Evolutionary conservation across 2,888 invertebrate genomes (phyloP), one percentile per base, ranked within the genome.

Genomic region (Philopedon plagiatum): DNA sequence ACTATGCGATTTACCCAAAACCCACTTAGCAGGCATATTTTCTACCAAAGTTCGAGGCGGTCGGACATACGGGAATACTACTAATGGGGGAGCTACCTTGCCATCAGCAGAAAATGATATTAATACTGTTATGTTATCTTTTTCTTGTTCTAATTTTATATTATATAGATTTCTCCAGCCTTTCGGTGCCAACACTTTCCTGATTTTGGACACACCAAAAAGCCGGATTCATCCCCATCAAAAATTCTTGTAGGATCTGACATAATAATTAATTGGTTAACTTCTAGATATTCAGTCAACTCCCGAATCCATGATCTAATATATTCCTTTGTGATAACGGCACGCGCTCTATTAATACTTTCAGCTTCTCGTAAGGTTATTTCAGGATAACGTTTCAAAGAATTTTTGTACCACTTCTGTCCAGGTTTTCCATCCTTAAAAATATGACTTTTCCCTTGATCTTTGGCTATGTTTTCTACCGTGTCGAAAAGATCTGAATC

Each of bases 351-450:
- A 41, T 66, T 73, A 8, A 73, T 63, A 7, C 46, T 32, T 39
- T 75, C 71, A n/a, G 75, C 68, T 57, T 72, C 69, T 41, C 64
- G 56, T 3, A 74, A 15, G n/a, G 62, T 67, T 21, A 81, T 70
- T 63, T 78, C 76, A 8, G 76, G 78, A 75, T 82, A 77, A 51
- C 81, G 66, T 37, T 73, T 75, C 54, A 81, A 74, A 73, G 82
- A 82, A 21, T 63, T 75, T 51, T 46, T 18, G 54, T 78, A 81
- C 81, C 82, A 82, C 37, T 68, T 78, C 73, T 78, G 49, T 7
- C 70, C 72, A 15, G 71, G 73, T 51, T 23, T 61, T 8, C 60
- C 60, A 41, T 76, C 62, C 41, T 61, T 64, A 62, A 69, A 76
- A 34, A 57, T 11, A 51, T 58, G 9, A 15, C n/a, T n/a, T n/a